Percentiles rank a stretch among this genome's conserved stretches.
Conservation (phyloP, 2,113 vertebrate species). For the Carlito syrichta region DNA sequence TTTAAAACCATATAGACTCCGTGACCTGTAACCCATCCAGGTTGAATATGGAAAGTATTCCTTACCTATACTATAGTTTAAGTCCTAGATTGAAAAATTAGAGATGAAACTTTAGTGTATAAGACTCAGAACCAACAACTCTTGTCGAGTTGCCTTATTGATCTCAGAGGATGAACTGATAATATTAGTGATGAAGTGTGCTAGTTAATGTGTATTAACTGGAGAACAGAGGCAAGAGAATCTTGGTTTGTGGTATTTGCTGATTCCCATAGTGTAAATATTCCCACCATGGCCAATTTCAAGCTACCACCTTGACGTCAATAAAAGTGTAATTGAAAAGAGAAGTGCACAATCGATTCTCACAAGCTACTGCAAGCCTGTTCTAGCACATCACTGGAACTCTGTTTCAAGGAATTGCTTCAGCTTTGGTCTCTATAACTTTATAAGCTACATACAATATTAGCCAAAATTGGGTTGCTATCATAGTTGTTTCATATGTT, state of each 20-base stretch:
- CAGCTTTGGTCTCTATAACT: constrained; percentile 67
- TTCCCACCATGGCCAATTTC: neutral
- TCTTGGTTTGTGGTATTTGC: neutral
- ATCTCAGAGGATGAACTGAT: constrained; percentile 62
- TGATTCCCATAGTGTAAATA: neutral
- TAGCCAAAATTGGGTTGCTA: constrained; percentile 69
- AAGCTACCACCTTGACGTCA: neutral
- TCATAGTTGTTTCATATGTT: constrained; percentile 47
- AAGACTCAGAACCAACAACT: constrained; percentile 62
- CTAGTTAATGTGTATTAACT: constrained; percentile 3
- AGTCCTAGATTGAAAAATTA: constrained; percentile 55
- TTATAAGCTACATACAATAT: constrained; percentile 55
- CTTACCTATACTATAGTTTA: constrained; percentile 39
- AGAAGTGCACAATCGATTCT: neutral
- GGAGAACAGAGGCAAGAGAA: neutral
- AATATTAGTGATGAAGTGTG: neutral
- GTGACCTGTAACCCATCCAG: neutral
- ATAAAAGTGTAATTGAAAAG: neutral
- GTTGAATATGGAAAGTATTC: constrained; percentile 48
- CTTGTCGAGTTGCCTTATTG: constrained; percentile 31
- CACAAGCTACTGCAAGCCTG: neutral
- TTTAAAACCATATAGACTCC: neutral
- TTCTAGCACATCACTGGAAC: neutral
- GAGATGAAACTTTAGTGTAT: constrained; percentile 53
- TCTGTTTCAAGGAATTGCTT: constrained; percentile 55